phyloP scores from a whole-genome alignment of 2,797 vertebrate genomes.

The Anolis apletophallus region DNA sequence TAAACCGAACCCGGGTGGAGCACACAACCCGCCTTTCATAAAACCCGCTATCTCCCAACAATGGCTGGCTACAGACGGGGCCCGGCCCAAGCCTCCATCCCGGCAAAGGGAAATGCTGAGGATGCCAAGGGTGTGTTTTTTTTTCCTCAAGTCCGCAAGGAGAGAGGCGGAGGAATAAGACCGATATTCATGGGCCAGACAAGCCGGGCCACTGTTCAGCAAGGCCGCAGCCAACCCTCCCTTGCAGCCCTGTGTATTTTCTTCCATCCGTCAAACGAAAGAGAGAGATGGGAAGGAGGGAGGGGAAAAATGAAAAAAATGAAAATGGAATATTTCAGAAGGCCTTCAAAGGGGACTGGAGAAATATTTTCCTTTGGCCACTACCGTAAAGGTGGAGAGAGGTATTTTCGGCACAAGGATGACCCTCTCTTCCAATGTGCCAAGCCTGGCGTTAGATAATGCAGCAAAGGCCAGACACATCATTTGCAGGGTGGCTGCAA shows the following conservation, averaged over 20 bases:
- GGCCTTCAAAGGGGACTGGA: slow-evolving; percentile 45
- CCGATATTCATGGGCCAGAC: slow-evolving; percentile 59
- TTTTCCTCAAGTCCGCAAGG: background rate
- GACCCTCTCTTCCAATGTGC: background rate
- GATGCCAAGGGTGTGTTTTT: slow-evolving; percentile 1
- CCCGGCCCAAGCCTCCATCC: background rate
- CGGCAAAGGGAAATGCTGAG: slow-evolving; percentile 14
- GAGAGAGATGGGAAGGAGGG: too few species aligned
- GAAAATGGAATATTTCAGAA: slow-evolving; percentile 53
- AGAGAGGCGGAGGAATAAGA: background rate
- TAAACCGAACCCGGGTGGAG: slow-evolving; percentile 25
- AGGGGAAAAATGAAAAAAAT: slow-evolving; percentile 31
- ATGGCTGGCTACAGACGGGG: slow-evolving; percentile 5
- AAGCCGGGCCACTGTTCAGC: slow-evolving; percentile 58
- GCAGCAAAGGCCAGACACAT: background rate
- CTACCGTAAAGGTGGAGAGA: slow-evolving; percentile 18
- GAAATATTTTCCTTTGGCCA: slow-evolving; percentile 57
- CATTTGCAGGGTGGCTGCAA: too few species aligned
- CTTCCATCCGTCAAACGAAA: slow-evolving; percentile 53
- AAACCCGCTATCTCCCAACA: slow-evolving; percentile 44
- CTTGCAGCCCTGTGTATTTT: slow-evolving; percentile 30
- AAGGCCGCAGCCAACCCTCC: slow-evolving; percentile 36
- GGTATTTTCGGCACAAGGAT: background rate
- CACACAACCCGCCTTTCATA: slow-evolving; percentile 62
- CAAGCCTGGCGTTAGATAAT: slow-evolving; percentile 13